Percentiles rank a stretch among this genome's conserved stretches.
Evolutionary conservation across 64 coral and sea anemone species (phyloP).

Genomic region (Trachythela sp.): DNA sequence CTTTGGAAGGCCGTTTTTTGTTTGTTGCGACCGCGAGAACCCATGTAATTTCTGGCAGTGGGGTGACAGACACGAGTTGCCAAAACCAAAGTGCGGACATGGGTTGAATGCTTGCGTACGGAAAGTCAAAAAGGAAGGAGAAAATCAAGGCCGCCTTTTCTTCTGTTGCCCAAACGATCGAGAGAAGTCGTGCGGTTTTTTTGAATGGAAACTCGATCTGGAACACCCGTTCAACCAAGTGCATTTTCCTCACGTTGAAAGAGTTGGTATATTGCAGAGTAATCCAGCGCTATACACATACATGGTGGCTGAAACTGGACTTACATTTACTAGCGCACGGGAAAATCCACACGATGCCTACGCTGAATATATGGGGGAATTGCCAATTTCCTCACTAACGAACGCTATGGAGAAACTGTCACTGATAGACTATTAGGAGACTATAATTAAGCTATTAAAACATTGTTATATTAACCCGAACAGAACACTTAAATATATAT

Average conservation of each 20-base stretch:
- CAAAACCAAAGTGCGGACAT: background rate
- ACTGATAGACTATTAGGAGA: background rate
- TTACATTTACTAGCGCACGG: background rate
- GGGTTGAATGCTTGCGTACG: background rate
- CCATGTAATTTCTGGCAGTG: background rate
- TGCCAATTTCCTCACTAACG: background rate
- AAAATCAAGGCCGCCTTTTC: background rate
- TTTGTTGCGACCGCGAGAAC: background rate
- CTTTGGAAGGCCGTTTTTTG: background rate
- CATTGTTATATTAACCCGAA: no score
- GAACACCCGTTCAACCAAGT: background rate
- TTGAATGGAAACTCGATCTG: background rate
- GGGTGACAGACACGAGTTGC: background rate
- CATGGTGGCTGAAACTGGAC: background rate
- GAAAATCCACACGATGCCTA: background rate
- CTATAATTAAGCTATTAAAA: no score
- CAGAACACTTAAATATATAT: no score
- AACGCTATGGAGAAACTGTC: no score
- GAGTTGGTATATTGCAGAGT: background rate
- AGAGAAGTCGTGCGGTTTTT: background rate
- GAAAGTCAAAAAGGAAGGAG: background rate
- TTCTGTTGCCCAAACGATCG: no score
- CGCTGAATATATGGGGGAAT: background rate
- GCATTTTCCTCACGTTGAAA: background rate
- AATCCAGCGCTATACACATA: background rate